Conservation (phyloP, 2,113 vertebrate genomes). For the Fregata magnificens region DNA sequence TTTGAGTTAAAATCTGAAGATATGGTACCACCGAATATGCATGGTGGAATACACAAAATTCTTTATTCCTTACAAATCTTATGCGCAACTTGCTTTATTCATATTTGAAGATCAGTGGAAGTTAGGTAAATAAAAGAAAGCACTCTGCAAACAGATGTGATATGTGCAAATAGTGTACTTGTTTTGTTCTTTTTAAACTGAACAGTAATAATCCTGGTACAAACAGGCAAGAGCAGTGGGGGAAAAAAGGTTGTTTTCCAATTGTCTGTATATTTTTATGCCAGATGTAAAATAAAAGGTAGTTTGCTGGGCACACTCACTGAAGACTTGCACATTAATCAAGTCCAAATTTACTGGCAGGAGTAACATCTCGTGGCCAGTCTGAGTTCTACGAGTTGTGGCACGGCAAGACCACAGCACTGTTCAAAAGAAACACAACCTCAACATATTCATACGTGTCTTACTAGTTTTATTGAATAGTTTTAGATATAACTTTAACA, state of each 20-base stretch:
- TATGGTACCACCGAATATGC: background rate
- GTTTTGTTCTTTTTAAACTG: background rate
- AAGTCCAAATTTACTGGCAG: background rate
- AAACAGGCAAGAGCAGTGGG: background rate
- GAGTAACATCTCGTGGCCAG: background rate
- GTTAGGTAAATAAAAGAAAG: background rate
- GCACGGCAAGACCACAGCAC: background rate
- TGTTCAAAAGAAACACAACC: background rate
- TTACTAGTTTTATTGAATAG: background rate
- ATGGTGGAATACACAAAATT: background rate
- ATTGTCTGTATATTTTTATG: background rate
- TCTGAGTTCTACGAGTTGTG: background rate
- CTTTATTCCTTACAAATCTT: background rate
- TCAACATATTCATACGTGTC: background rate
- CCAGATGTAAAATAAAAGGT: background rate
- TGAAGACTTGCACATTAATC: background rate
- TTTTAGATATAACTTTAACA: background rate
- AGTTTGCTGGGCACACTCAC: background rate
- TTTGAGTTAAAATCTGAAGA: background rate
- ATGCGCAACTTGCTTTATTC: background rate
- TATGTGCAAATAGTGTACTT: background rate
- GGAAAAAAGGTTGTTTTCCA: background rate
- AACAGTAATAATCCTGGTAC: background rate
- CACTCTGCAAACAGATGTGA: background rate
- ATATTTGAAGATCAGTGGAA: background rate